Conservation (phyloP, 2,797 vertebrate genomes). For the Hafferia zeledoni region DNA sequence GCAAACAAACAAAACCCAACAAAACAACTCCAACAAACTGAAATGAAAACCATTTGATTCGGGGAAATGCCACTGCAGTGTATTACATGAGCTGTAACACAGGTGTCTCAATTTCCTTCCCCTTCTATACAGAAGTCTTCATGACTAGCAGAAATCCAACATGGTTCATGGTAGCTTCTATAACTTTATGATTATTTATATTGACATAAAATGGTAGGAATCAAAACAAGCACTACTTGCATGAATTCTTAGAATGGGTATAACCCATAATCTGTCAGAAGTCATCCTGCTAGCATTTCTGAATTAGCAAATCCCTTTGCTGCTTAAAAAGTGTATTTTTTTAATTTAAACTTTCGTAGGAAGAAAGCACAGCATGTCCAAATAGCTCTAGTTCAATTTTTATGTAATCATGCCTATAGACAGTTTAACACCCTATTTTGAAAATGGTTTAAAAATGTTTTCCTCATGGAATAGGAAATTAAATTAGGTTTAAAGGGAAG, state of each 20-base stretch:
- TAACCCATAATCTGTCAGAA: neutral
- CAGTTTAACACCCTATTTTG: neutral
- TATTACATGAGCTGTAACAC: neutral
- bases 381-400: neutral
- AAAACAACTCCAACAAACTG: neutral
- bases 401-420: neutral
- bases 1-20: no score
- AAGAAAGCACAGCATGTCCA: rapidly evolving
- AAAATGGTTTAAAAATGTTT: neutral
- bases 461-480: neutral
- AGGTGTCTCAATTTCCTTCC: neutral
- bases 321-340: neutral
- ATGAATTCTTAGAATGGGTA: neutral
- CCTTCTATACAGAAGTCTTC: neutral
- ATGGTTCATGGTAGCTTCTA: neutral
- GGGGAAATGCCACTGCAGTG: neutral
- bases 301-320: neutral
- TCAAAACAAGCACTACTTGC: neutral
- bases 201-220: neutral
- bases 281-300: neutral
- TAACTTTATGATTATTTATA: neutral
- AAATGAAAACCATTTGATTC: neutral
- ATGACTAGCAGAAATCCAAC: neutral
- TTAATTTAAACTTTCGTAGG: neutral
- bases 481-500: neutral